Percentiles rank a stretch among this genome's conserved stretches.
These are phyloP conservation scores for Drosophila nigrodunni DNA, from an alignment of 1,140 invertebrate genomes.

Conservation along the genomic window DNA sequence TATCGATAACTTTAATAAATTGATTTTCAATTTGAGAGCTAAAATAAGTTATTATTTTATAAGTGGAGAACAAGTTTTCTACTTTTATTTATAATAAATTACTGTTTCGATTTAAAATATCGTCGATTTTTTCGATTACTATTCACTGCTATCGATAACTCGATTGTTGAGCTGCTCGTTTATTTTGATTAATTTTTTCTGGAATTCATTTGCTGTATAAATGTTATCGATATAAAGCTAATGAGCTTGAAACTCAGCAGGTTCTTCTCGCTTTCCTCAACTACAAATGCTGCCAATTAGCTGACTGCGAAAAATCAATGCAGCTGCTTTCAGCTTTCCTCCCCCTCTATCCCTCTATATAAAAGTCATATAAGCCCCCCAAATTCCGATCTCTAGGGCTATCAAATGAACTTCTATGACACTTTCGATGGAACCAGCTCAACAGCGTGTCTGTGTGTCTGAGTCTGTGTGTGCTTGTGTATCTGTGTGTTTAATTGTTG, in stretches of 20 bases:
- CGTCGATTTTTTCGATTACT: too few species aligned
- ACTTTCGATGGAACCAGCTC: slow-evolving; percentile 45
- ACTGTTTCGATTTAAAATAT: too few species aligned
- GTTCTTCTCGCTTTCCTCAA: slow-evolving; percentile 7
- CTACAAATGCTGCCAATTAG: slow-evolving; percentile 22
- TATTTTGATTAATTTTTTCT: too few species aligned
- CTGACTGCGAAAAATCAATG: slow-evolving; percentile 20
- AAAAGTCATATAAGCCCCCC: neutral
- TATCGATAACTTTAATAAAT: too few species aligned
- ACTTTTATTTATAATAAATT: too few species aligned
- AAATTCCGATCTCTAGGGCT: neutral
- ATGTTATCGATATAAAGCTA: neutral
- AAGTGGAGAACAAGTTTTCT: too few species aligned
- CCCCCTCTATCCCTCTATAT: neutral
- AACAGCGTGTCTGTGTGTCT: slow-evolving; percentile 24
- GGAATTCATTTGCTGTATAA: too few species aligned
- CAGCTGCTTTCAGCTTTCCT: neutral
- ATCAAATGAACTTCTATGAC: slow-evolving; percentile 38
- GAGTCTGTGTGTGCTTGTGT: slow-evolving; percentile 34
- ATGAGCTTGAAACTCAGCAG: slow-evolving; percentile 3
- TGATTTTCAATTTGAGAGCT: too few species aligned
- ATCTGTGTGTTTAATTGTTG: slow-evolving; percentile 63
- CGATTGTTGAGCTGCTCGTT: too few species aligned
- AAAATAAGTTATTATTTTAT: too few species aligned
- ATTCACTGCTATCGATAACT: too few species aligned